phyloP scores from a whole-genome alignment of 2,888 invertebrate genomes.

The Heliconius hortense region DNA sequence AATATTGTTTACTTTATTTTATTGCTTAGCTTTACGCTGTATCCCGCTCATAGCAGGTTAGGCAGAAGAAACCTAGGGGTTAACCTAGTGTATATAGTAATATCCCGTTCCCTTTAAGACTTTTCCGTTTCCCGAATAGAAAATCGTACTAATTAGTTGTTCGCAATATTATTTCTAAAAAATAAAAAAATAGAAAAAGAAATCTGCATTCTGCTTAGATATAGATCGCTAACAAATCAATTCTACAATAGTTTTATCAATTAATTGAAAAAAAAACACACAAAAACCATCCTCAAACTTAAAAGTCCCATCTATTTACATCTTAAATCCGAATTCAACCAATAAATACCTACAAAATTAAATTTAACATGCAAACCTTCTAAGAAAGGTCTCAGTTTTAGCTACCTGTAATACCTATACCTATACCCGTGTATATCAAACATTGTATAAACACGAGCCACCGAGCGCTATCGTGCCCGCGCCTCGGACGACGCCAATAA shows the following conservation, averaged over 20 bases:
- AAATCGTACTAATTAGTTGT: no score
- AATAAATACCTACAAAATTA: conserved; percentile 29
- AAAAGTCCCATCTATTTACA: conserved; percentile 1
- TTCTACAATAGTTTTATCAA: neutral
- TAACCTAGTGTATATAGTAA: no score
- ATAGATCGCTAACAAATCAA: neutral
- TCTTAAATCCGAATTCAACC: neutral
- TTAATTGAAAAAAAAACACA: neutral
- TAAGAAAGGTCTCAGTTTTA: conserved; percentile 33
- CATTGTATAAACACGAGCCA: conserved; percentile 36
- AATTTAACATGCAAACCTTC: conserved; percentile 35
- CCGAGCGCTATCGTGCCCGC: conserved; percentile 57
- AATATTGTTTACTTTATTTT: no score
- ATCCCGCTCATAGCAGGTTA: no score
- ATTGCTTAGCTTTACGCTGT: no score
- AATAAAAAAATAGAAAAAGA: neutral
- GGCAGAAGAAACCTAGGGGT: no score
- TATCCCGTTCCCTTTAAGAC: no score
- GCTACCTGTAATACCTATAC: conserved; percentile 32
- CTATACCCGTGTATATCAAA: conserved; percentile 23
- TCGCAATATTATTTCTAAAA: neutral
- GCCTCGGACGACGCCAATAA: conserved; percentile 73
- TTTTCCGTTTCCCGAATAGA: no score
- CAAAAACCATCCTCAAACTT: neutral
- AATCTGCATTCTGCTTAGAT: no score